These are phyloP conservation scores for Drosophila kohkoa DNA, from an alignment of 1,140 invertebrate genomes.

Conservation along the genomic window DNA sequence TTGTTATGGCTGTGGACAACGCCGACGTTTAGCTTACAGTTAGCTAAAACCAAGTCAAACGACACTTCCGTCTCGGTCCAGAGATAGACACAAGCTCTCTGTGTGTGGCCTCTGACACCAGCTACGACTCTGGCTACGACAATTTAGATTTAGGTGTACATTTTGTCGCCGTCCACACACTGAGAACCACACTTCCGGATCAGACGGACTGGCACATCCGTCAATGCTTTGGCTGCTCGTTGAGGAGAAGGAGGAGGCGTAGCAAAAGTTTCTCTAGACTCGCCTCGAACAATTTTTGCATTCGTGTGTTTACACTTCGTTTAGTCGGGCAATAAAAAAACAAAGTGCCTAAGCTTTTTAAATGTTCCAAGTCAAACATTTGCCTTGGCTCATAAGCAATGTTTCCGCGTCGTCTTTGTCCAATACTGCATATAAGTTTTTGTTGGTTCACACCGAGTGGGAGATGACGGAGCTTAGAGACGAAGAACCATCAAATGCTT, in stretches of 20 bases:
- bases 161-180: conserved; percentile 64
- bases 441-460: conserved; percentile 14
- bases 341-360: conserved; percentile 29
- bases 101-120: not conserved
- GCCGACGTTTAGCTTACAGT: conserved; percentile 34
- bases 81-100: not conserved
- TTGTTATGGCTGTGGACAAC: conserved; percentile 25
- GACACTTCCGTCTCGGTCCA: conserved; percentile 59
- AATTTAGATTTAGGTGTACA: conserved; percentile 26
- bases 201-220: conserved; percentile 64
- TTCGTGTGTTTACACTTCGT: conserved; percentile 38
- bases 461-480: not conserved
- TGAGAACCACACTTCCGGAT: conserved; percentile 76
- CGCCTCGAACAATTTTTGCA: conserved; percentile 1
- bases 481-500: conserved; percentile 18
- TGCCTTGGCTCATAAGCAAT: conserved; percentile 28
- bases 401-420: conserved; percentile 10
- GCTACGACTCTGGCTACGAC: no score
- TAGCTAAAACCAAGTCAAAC: conserved; percentile 61
- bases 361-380: conserved; percentile 43
- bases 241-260: not conserved
- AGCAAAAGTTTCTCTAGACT: not conserved
- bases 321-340: conserved; percentile 27
- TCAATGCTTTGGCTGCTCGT: conserved; percentile 3
- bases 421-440: conserved; percentile 11